Evolutionary conservation across 2,113 vertebrate species (phyloP), one percentile per base, ranked within the genome.

Genomic region (Vulpes ferrilata): DNA sequence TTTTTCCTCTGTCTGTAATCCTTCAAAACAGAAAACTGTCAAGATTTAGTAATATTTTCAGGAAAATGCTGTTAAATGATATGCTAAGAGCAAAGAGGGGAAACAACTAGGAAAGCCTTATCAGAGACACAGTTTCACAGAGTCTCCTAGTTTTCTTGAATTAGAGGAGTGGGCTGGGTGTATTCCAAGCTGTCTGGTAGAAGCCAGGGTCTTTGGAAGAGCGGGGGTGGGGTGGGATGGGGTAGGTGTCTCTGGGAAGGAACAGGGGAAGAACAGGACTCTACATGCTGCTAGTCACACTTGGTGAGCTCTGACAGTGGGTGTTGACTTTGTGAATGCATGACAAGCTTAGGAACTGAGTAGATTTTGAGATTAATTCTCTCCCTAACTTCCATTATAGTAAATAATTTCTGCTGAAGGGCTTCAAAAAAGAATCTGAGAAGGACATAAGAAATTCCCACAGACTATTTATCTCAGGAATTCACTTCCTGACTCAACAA

Each of bases 401-500:
- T 48, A 96, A 93, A 65, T 51, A 64, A 92, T 79, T 97, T 93
- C 25, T 82, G 22, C 93, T 94, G 51, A 87, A 83, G 38, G 25
- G 91, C 85, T 90, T 79, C 76, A 84, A 94, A 95, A 55, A 89
- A 92, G 93, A 95, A 89, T 83, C 35, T 80, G 62, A 90, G 25
- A 79, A 89, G 71, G 86, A 71, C 20, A 84, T 25, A 82, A 92
- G 25, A 93, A 93, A 97, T 96, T 93, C 81, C 82, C 87, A 92
- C 76, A 93, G 69, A 93, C 20, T 88, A 55, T 92, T 79, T 95
- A 96, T 83, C 85, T 96, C 65, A 84, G 73, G 94, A 95, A 97
- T 95, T 92, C 25, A 96, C 43, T 97, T 97, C 81, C 95, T 97
- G 92, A 96, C 90, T 96, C 86, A 97, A 92, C 69, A 98, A 88